These are phyloP conservation scores for Aplodontia rufa DNA, from an alignment of 2,113 vertebrate genomes.

Conservation along the genomic window DNA sequence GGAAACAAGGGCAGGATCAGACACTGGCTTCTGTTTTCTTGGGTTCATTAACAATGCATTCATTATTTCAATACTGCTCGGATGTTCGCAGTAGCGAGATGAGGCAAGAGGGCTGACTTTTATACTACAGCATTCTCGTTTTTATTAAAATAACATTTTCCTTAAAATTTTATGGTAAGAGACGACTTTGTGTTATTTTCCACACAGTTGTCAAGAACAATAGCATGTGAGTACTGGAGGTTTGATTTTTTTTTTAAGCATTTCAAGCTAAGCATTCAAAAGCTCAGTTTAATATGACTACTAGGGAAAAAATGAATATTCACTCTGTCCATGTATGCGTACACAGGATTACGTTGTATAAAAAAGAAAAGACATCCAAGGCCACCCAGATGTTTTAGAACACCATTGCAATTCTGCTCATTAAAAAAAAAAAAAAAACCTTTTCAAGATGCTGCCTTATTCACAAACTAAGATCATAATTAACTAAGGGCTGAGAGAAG, in stretches of 20 bases:
- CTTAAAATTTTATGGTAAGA: constrained; percentile 64
- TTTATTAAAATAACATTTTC: constrained; percentile 78
- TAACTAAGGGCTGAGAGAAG: not conserved
- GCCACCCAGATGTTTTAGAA: not conserved
- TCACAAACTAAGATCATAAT: not conserved
- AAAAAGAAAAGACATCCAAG: not conserved
- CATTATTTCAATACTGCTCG: constrained; percentile 78
- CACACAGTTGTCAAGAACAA: constrained; percentile 23
- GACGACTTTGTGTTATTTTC: constrained; percentile 68
- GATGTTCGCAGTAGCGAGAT: constrained; percentile 69
- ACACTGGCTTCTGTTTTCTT: constrained; percentile 75
- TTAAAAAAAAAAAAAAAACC: not conserved
- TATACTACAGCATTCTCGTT: constrained; percentile 57
- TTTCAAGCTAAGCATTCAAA: constrained; percentile 50
- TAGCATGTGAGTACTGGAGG: not conserved
- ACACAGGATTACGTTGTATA: not conserved
- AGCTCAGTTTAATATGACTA: constrained; percentile 43
- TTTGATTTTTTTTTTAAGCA: not conserved
- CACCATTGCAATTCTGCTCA: not conserved
- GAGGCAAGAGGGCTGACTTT: constrained; percentile 55
- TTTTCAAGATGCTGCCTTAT: not conserved
- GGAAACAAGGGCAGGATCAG: constrained; percentile 75
- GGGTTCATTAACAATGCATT: constrained; percentile 80
- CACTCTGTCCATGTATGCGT: not conserved
- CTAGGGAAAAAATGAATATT: not conserved